Evolutionary conservation across 2,797 vertebrate species (phyloP), one percentile per base, ranked within the genome.

Genomic region (Botia almorhae): DNA sequence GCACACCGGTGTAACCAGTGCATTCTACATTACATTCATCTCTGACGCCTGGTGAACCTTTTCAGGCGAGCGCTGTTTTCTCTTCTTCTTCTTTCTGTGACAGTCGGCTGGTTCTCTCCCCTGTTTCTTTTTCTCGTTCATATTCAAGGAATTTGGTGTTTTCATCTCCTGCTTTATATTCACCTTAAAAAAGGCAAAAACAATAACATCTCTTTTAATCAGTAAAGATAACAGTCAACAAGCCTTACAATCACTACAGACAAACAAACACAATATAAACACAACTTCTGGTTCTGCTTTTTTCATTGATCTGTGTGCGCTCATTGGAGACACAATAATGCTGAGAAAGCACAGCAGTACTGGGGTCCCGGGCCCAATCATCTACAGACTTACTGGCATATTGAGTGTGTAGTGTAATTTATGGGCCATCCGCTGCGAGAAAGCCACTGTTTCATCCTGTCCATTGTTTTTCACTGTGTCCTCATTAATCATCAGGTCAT

Each of bases 41-140:
- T 29, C 23, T n/a, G 11, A 71, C 53, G 33, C 3, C 39, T 67
- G 10, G 33, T 43, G 46, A 73, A 98, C 98, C 96, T 99, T 99
- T 88, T 97, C 97, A 89, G 98, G 98, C 88, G 97, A 99, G 81
- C 96, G 96, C 86, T 99, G 98, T 93, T 99, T 99, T 90, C 98
- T 94, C 91, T 98, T 99, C 90, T 98, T 99, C 90, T 98, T 99
- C 94, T 98, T 99, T 93, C 98, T 98, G 89, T 96, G 95, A 90
- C 96, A 95, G 87, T 97, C 93, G 84, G 95, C 91, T 85, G 96
- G 92, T 85, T 98, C 98, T 90, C 94, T 95, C 80, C 93, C 92
- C 90, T 93, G 94, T 88, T 96, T 97, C 92, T 96, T 98, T 92
- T 94, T 96, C 93, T 96, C 96, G 87, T 93, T 93, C 78, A 95